Base-by-base conservation (phyloP, 2,113 vertebrate genomes). In the Peucedramus taeniatus region DNA sequence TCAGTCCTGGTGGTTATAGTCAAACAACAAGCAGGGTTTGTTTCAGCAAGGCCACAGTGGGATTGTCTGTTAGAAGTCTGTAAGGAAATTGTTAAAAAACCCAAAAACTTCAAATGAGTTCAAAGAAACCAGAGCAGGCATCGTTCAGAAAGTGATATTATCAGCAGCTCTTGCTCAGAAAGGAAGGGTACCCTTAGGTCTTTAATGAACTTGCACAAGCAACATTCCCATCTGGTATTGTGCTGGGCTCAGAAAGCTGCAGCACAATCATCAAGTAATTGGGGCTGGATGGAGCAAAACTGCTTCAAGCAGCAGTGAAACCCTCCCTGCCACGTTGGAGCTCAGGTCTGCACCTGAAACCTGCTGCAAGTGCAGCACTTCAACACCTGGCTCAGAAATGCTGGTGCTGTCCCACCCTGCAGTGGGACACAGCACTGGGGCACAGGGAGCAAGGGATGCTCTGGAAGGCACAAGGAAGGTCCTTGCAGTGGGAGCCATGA, bases 291-390 rank as follows among this genome's bases (percentile, higher is more conserved):
- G 4, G 51, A 87, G 50, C 51, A 76, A 37, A 89, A 42, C n/a
- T 33, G 84, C 91, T 84, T n/a, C 53, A 15, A 45, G 44, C 17
- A 50, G 79, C 54, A 5, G 0, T 10, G 35, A n/a, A 33, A 16
- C 21, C 45, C 47, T 60, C 51, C 0, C 13, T 18, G 71, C 54
- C 30, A 2, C 0, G 0, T 0, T 22, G 14, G 44, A 50, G 57
- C 70, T 19, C 0, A 1, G 77, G 6, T 40, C 63, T 37, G n/a
- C 30, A 4, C 23, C 69, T 18, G 11, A 16, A 26, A 22, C 18
- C 87, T 42, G 1, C 37, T 37, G 0, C 1, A 3, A n/a, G 53
- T 3, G 16, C 11, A 7, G 0, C 5, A 27, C 35, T 7, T 61
- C 33, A 31, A 8, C 65, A 8, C 11, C 10, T 15, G 65, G 47